phyloP scores from a whole-genome alignment of 1,140 invertebrate species.

The Heliconius hermathena region DNA sequence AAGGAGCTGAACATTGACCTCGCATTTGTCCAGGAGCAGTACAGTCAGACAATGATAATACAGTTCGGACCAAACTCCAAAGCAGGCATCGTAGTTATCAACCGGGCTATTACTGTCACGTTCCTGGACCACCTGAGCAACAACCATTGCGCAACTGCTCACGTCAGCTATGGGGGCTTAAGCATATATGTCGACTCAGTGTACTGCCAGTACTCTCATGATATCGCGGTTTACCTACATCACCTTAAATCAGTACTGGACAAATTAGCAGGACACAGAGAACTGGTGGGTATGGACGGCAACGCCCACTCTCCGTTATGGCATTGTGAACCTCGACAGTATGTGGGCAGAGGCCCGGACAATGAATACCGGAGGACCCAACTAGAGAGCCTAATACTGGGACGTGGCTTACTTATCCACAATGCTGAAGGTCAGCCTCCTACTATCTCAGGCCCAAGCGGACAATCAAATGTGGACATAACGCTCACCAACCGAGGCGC shows the following conservation, averaged over 20 bases:
- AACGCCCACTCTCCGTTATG: conserved; percentile 30
- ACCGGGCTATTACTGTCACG: neutral
- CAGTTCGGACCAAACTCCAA: neutral
- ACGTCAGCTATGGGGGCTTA: neutral
- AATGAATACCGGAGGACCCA: neutral
- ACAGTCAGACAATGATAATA: neutral
- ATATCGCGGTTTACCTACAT: conserved; percentile 30
- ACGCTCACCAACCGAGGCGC: conserved; percentile 5
- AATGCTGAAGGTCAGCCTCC: conserved; percentile 21
- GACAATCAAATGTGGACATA: conserved; percentile 29
- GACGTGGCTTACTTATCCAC: neutral
- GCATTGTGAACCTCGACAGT: conserved; percentile 11
- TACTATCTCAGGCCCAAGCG: conserved; percentile 34
- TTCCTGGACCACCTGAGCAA: conserved; percentile 26
- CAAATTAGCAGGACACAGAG: neutral
- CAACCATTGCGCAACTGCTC: conserved; percentile 15
- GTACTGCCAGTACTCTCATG: conserved; percentile 41
- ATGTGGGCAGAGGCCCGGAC: conserved; percentile 14
- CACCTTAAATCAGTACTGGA: conserved; percentile 10
- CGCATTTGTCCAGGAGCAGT: conserved; percentile 31
- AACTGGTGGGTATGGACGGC: conserved; percentile 17
- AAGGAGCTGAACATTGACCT: conserved; percentile 13
- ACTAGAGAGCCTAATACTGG: conserved; percentile 17
- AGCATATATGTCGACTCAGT: conserved; percentile 27
- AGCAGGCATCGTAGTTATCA: neutral